A percentile compares a stretch with the other conserved stretches of the same genome.
These are phyloP conservation scores for Embidobia sp. DNA, from an alignment of 2,888 invertebrate species.

Conservation along the genomic window DNA sequence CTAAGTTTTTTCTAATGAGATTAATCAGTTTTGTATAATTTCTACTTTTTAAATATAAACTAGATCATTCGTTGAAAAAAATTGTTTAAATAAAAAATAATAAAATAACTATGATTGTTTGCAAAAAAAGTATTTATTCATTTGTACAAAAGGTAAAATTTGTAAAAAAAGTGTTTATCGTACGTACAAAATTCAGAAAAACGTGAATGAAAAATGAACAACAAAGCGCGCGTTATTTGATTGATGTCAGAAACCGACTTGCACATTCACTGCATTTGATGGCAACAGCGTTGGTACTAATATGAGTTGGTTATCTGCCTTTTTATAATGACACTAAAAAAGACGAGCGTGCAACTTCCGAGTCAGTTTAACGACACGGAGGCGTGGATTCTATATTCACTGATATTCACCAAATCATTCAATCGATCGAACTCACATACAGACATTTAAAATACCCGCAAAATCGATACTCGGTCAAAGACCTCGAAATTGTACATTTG, in stretches of 20 bases:
- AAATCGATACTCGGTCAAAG: slow-evolving; percentile 71
- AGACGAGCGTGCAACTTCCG: slow-evolving; percentile 58
- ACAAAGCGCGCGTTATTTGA: slow-evolving; percentile 38
- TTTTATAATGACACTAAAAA: slow-evolving; percentile 56
- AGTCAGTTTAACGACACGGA: slow-evolving; percentile 55
- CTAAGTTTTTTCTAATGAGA: too few relatives aligned
- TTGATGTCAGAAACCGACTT: slow-evolving; percentile 45
- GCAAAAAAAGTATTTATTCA: too few relatives aligned
- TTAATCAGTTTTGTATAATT: too few relatives aligned
- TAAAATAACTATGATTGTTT: too few relatives aligned
- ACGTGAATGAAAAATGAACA: slow-evolving; percentile 38
- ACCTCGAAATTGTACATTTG: slow-evolving; percentile 58
- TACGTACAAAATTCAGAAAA: slow-evolving; percentile 5
- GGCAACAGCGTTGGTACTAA: slow-evolving; percentile 21
- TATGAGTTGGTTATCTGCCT: slow-evolving; percentile 49
- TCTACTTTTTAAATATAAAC: too few relatives aligned
- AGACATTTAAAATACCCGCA: slow-evolving; percentile 41
- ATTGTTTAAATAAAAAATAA: too few relatives aligned
- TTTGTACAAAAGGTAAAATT: too few relatives aligned
- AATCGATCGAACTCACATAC: slow-evolving; percentile 60
- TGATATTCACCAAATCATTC: slow-evolving; percentile 64
- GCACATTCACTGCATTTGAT: slow-evolving; percentile 50
- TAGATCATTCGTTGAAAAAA: too few relatives aligned
- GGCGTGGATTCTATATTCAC: slow-evolving; percentile 62
- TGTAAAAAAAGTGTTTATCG: not conserved